A percentile compares a stretch with the other conserved stretches of the same genome.
Evolutionary conservation across 2,797 vertebrate genomes (phyloP).

Genomic region (Spinibarbus caldwelli): DNA sequence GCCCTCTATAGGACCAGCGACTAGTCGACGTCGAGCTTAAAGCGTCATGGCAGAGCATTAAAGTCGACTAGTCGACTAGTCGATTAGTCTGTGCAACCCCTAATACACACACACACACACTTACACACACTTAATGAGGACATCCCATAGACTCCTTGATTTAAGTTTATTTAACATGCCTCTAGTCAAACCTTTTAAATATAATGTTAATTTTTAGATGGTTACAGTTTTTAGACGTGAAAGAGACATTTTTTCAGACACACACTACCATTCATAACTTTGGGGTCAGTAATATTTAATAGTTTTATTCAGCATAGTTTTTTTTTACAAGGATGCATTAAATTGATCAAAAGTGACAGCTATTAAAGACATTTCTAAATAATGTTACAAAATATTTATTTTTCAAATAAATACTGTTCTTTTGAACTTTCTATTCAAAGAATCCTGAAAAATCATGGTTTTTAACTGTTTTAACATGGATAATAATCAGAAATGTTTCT

Average conservation of each 20-base stretch:
- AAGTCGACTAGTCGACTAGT: no score
- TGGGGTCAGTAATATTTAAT: not conserved
- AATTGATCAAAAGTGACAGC: not conserved
- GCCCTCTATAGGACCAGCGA: no score
- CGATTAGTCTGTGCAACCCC: no score
- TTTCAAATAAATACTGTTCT: not conserved
- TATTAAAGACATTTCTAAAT: not conserved
- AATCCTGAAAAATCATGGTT: not conserved
- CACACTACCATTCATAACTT: not conserved
- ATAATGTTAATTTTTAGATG: no score
- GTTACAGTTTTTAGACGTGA: not conserved
- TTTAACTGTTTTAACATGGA: no score
- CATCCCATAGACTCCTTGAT: no score
- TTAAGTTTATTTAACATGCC: no score
- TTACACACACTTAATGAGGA: no score
- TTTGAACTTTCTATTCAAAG: not conserved
- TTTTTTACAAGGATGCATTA: not conserved
- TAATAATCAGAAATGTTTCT: not conserved
- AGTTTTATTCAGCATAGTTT: not conserved
- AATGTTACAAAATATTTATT: not conserved
- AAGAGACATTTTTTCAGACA: not conserved
- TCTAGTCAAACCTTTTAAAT: no score
- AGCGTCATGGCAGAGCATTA: no score
- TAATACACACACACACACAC: no score
- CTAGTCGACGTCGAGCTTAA: no score